phyloP scores from a whole-genome alignment of 2,888 invertebrate genomes.

The Papilio protenor region DNA sequence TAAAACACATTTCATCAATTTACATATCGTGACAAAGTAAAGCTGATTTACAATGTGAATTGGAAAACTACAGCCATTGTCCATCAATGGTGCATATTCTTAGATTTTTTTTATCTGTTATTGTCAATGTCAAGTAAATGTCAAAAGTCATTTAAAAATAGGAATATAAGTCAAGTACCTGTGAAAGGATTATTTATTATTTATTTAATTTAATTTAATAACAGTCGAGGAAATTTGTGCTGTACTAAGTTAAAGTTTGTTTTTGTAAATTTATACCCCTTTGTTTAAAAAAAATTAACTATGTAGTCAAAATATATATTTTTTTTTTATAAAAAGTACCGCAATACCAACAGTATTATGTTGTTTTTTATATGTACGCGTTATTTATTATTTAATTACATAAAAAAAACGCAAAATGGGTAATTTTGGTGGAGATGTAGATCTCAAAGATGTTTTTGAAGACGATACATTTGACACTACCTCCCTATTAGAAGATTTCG shows the following conservation, averaged over 20 bases:
- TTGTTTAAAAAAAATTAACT: not conserved
- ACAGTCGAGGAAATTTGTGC: not conserved
- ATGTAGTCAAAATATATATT: not conserved
- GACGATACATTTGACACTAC: slow-evolving; percentile 77
- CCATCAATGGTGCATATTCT: not conserved
- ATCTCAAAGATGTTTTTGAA: slow-evolving; percentile 48
- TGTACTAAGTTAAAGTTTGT: not conserved
- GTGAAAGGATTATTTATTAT: not conserved
- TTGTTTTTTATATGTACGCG: not conserved
- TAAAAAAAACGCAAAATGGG: slow-evolving; percentile 1
- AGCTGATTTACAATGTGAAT: not conserved
- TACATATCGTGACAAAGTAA: not conserved
- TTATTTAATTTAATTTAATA: not conserved
- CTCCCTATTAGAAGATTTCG: slow-evolving; percentile 69
- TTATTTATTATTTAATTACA: slow-evolving; percentile 1
- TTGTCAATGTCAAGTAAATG: not conserved
- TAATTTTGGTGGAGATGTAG: slow-evolving; percentile 10
- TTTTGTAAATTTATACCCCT: not conserved
- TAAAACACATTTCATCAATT: not conserved
- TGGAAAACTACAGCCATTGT: not conserved
- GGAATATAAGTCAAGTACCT: no score
- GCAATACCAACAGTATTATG: slow-evolving; percentile 2
- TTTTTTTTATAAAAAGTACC: not conserved
- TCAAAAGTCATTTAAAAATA: not conserved
- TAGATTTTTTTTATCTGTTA: not conserved